Conservation (phyloP, 2,888 invertebrate genomes). For the Hoplodrina blanda region DNA sequence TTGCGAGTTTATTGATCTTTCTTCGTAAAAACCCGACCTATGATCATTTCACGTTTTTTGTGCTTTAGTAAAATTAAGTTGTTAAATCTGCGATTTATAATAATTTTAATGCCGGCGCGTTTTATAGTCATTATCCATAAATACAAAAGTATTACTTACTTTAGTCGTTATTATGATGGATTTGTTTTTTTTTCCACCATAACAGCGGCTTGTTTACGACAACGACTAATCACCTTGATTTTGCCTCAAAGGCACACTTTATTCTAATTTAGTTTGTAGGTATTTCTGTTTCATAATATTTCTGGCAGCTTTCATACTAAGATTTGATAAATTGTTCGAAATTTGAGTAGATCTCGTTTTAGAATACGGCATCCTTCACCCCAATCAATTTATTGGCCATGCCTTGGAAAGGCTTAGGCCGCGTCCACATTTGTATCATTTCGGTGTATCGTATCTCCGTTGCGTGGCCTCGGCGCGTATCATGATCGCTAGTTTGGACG, state of each 20-base stretch:
- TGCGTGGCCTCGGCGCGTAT: no score
- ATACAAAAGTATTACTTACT: background rate
- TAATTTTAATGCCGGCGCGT: background rate
- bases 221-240: background rate
- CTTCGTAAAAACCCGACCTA: constrained; percentile 38
- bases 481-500: no score
- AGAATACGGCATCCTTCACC: constrained; percentile 27
- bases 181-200: background rate
- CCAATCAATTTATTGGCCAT: constrained; percentile 2
- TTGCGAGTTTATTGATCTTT: constrained; percentile 49
- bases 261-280: constrained; percentile 9
- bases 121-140: background rate
- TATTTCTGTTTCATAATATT: constrained; percentile 6
- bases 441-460: no score
- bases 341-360: constrained; percentile 2
- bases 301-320: constrained; percentile 1
- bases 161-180: constrained; percentile 3
- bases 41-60: constrained; percentile 5
- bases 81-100: background rate
- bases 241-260: constrained; percentile 9
- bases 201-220: constrained; percentile 6
- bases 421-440: no score
- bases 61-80: background rate
- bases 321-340: constrained; percentile 12
- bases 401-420: no score